phyloP scores from a whole-genome alignment of 1,140 invertebrate species.

The Xylocopa sonorina region DNA sequence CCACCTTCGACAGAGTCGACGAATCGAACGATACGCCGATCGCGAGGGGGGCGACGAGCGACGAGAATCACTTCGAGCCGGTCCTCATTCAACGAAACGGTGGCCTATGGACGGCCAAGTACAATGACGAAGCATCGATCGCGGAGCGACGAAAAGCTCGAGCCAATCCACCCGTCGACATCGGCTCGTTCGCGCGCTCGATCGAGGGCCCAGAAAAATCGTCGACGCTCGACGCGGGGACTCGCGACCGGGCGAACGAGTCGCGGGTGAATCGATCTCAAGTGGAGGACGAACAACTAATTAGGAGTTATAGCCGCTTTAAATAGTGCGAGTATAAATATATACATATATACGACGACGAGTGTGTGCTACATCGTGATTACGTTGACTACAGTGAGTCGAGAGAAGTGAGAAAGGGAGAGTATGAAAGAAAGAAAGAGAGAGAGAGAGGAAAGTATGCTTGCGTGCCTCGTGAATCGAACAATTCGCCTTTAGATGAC shows the following conservation, averaged over 20 bases:
- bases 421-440: too few species aligned
- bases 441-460: not conserved
- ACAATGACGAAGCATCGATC: constrained; percentile 54
- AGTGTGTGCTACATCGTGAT: constrained; percentile 1
- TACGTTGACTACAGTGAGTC: not conserved
- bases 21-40: not conserved
- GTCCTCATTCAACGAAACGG: constrained; percentile 63
- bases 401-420: not conserved
- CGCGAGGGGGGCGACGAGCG: constrained; percentile 14
- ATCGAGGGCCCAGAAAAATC: not conserved
- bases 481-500: constrained; percentile 43
- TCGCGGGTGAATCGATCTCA: constrained; percentile 10
- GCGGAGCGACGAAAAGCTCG: constrained; percentile 9
- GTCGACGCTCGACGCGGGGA: not conserved
- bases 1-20: not conserved
- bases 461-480: constrained; percentile 21
- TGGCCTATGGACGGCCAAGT: constrained; percentile 59
- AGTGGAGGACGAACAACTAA: constrained; percentile 46
- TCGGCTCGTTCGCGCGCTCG: not conserved
- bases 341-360: constrained; percentile 24
- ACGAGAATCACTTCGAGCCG: constrained; percentile 51
- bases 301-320: constrained; percentile 61
- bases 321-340: constrained; percentile 38
- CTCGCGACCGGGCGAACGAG: not conserved
- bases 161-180: not conserved